Conservation (phyloP, 2,113 vertebrate genomes). For the Columba livia region DNA sequence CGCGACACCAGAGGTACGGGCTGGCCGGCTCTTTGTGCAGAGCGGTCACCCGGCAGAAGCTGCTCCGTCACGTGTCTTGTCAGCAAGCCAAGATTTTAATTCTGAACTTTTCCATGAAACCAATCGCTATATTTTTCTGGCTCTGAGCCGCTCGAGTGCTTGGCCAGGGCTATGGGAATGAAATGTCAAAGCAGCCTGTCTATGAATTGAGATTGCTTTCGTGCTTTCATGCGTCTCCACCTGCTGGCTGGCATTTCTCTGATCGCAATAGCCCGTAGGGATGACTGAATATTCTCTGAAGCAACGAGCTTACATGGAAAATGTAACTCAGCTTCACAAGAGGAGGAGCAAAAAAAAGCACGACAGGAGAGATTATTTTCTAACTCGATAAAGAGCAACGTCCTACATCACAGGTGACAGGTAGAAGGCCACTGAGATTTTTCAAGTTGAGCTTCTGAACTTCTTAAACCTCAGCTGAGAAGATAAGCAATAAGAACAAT, state of each 20-base stretch:
- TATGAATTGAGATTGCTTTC: conserved; percentile 54
- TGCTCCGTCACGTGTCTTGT: neutral
- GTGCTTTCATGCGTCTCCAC: conserved; percentile 71
- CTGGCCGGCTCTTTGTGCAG: neutral
- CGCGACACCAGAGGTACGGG: neutral
- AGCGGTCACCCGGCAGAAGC: neutral
- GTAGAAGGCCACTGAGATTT: neutral
- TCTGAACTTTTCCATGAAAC: neutral
- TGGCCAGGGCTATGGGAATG: conserved; percentile 48
- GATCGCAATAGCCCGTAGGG: neutral
- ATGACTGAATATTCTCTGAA: neutral
- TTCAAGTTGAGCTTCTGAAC: neutral
- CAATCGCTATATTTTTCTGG: neutral
- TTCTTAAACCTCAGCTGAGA: neutral
- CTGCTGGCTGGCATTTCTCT: conserved; percentile 67
- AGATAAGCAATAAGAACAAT: neutral
- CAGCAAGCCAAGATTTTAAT: neutral
- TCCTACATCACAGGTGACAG: neutral
- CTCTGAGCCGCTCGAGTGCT: neutral
- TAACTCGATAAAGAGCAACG: neutral
- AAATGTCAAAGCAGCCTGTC: neutral
- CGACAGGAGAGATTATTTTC: fast-evolving
- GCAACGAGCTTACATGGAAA: neutral
- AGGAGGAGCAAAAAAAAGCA: neutral
- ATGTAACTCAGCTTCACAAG: fast-evolving